phyloP scores from a whole-genome alignment of 1,140 invertebrate species.

The Drosophila busckii region DNA sequence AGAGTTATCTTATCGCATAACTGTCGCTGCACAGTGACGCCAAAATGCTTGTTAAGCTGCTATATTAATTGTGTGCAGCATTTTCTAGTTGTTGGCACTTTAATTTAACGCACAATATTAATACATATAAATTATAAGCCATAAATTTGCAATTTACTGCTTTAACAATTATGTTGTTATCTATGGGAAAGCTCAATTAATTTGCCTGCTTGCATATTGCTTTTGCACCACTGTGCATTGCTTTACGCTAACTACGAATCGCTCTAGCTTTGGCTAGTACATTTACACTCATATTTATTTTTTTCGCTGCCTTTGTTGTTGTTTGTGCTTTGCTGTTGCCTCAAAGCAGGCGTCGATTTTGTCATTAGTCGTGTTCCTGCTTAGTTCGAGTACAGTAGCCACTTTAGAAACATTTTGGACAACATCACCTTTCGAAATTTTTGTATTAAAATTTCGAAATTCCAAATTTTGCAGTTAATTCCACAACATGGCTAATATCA shows the following conservation, averaged over 20 bases:
- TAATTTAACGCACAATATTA: background rate
- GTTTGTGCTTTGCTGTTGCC: background rate
- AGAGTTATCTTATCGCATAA: conserved; percentile 51
- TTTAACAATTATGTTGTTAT: no score
- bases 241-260: background rate
- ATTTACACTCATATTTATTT: no score
- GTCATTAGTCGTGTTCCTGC: conserved; percentile 47
- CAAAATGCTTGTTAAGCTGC: background rate
- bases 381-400: conserved; percentile 30
- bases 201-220: background rate
- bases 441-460: conserved; percentile 5
- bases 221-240: conserved; percentile 13
- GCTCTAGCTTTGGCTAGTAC: background rate
- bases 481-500: conserved; percentile 75
- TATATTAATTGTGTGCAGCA: no score
- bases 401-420: background rate
- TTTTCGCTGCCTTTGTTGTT: no score
- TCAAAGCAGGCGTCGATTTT: conserved; percentile 36
- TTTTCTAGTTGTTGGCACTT: background rate
- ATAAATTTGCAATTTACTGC: no score
- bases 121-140: no score
- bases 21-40: conserved; percentile 39
- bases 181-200: no score
- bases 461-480: conserved; percentile 27
- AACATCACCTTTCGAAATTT: conserved; percentile 19